Base-by-base conservation (phyloP, 1,140 invertebrate species). In the Centruroides sculpturatus region DNA sequence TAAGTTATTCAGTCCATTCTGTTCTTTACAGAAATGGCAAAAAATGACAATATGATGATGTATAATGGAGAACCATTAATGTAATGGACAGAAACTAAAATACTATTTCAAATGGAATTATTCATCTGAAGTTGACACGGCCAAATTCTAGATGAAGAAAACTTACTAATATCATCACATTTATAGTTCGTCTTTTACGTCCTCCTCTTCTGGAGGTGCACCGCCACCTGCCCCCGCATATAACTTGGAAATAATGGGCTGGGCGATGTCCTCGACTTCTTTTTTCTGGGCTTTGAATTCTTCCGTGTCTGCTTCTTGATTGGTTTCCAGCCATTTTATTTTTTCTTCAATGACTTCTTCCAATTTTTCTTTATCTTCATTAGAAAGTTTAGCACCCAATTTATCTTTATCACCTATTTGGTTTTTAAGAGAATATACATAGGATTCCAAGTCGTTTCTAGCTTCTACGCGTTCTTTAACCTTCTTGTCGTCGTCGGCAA, bases 251-350 rank as follows among this genome's bases (percentile, higher is more conserved):
- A 98, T 95, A 71, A 98, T 98, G 9, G 96, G 96, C 71, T 98
- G 91, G 6, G 97, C 92, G 59, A 96, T 83, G 68, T 92, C 86
- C 74, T 96, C 92, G 9, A 99, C 75, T 71, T 93, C 86, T 73
- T 98, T 99, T 85, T 99, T 99, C 71, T 98, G 90, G 72, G 89
- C 87, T 72, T 95, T 93, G 76, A 91, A 92, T 57, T 95, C 91
- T 70, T 96, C 92, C 1, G 86, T 80, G 54, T 98, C 92, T 5
- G 89, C 87, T 65, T 98, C 94, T 66, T 86, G 85, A 75, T 99
- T 95, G 64, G 89, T 85, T 75, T 99, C 96, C 49, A 99, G 77
- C 96, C 96, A 99, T 72, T 97, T 95, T 70, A 99, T 98, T 61
- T 92, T 88, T 66, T 94, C 92, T 64, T 98, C 93, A 68, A 98